Evolutionary conservation across 2,113 vertebrate genomes (phyloP).

Genomic region (Osmerus mordax): DNA sequence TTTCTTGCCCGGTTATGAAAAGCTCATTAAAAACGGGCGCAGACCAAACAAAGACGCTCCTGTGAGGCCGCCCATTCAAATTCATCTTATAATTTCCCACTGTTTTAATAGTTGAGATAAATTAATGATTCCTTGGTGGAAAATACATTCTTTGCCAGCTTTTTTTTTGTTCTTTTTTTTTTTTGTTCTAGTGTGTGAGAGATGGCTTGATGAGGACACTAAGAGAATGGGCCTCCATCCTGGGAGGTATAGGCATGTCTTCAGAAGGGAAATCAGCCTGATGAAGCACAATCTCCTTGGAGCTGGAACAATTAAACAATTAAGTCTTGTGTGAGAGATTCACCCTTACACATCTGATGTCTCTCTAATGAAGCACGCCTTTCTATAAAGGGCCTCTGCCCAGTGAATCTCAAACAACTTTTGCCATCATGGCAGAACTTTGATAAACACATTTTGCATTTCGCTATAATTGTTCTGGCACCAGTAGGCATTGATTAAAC

Average conservation of each 20-base stretch:
- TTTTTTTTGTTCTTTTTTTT: constrained; percentile 78
- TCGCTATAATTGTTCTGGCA: too few relatives aligned
- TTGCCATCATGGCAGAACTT: constrained; percentile 15
- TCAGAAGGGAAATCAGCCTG: constrained; percentile 90
- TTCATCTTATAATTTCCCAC: constrained; percentile 90
- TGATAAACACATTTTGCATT: constrained; percentile 49
- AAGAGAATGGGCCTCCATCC: constrained; percentile 87
- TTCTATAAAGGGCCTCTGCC: constrained; percentile 64
- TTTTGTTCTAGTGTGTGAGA: constrained; percentile 75
- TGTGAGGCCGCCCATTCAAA: constrained; percentile 94
- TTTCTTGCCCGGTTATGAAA: constrained; percentile 95
- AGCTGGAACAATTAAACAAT: constrained; percentile 93
- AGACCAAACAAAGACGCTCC: constrained; percentile 97
- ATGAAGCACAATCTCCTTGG: constrained; percentile 77
- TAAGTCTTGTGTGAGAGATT: constrained; percentile 88
- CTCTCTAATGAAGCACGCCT: constrained; percentile 83
- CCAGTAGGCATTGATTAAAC: too few relatives aligned
- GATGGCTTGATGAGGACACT: constrained; percentile 67
- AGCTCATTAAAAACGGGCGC: constrained; percentile 95
- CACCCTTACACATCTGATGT: constrained; percentile 85
- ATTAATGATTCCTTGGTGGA: constrained; percentile 99
- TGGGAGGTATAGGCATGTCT: constrained; percentile 81
- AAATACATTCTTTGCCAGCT: constrained; percentile 90
- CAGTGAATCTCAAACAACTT: constrained; percentile 54
- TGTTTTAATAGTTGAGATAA: constrained; percentile 99